Percentiles rank a stretch among this genome's conserved stretches.
Conservation (phyloP, 2,888 invertebrate species). For the Augochlorella aurata region DNA sequence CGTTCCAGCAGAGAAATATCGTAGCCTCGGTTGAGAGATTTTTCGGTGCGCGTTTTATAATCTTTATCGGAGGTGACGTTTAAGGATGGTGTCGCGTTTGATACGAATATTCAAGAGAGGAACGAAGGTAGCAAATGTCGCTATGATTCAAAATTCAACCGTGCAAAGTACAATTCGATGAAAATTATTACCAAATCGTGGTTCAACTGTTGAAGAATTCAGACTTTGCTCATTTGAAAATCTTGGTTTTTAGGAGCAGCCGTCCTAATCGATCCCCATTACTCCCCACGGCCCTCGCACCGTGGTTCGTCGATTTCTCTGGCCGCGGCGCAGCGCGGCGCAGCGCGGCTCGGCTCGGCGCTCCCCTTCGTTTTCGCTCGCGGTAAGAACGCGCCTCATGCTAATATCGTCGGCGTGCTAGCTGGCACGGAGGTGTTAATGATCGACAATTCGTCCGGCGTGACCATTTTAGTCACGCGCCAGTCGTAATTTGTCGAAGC, state of each 20-base stretch:
- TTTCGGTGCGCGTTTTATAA: too few species aligned
- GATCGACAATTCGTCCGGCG: slow-evolving; percentile 76
- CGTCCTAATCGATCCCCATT: neutral
- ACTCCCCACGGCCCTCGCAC: neutral
- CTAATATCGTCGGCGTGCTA: slow-evolving; percentile 74
- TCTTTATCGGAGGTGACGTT: neutral
- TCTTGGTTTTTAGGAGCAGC: neutral
- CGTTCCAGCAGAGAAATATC: neutral
- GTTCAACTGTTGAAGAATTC: too few species aligned
- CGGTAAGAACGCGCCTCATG: slow-evolving; percentile 68
- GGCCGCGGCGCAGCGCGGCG: neutral
- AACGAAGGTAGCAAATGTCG: too few species aligned
- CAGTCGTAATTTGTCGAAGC: slow-evolving; percentile 61
- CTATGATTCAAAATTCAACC: too few species aligned
- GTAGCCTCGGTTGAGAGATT: neutral
- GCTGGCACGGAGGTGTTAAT: slow-evolving; percentile 77
- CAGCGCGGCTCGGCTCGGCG: too few species aligned
- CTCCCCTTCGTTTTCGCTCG: slow-evolving; percentile 53
- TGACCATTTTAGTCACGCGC: slow-evolving; percentile 76
- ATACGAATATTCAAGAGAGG: neutral
- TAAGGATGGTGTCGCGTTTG: neutral
- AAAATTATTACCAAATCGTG: too few species aligned
- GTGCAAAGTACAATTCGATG: too few species aligned
- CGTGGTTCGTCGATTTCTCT: neutral
- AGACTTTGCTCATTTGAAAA: neutral